Percentiles rank a stretch among this genome's conserved stretches.
Evolutionary conservation across 2,113 vertebrate species (phyloP).

Genomic region (Chaenocephalus aceratus): DNA sequence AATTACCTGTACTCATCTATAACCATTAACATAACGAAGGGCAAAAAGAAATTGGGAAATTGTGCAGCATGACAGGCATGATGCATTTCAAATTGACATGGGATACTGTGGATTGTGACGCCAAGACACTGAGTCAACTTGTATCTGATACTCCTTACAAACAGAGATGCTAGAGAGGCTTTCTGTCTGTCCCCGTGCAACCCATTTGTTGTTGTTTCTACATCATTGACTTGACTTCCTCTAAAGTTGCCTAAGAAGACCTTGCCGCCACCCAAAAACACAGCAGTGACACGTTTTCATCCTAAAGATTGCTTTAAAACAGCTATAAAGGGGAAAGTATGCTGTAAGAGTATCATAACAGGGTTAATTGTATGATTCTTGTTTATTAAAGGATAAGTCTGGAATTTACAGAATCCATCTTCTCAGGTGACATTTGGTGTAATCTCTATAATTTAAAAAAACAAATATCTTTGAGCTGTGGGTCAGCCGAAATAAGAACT

Average conservation of each 20-base stretch:
- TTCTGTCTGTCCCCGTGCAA: constrained; percentile 14
- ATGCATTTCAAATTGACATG: constrained; percentile 30
- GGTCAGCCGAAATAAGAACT: neutral
- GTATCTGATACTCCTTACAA: constrained; percentile 31
- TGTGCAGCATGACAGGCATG: constrained; percentile 6
- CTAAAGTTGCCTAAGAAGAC: neutral
- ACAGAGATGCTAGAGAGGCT: constrained; percentile 5
- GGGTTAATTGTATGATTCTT: too few relatives aligned
- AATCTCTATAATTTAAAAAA: too few relatives aligned
- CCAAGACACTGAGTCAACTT: constrained; percentile 29
- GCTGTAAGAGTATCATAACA: neutral
- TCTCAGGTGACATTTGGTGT: too few relatives aligned
- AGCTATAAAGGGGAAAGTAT: neutral
- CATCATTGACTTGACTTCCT: neutral
- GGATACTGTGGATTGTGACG: constrained; percentile 33
- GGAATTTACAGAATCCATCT: too few relatives aligned
- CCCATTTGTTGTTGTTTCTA: constrained; percentile 15
- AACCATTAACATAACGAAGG: too few relatives aligned
- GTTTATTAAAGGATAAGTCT: too few relatives aligned
- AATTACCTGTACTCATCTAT: neutral
- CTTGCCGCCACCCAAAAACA: neutral
- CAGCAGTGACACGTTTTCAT: neutral
- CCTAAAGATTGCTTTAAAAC: neutral
- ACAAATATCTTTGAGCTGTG: neutral
- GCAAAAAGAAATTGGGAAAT: too few relatives aligned